Evolutionary conservation across 1,140 invertebrate species (phyloP).

Genomic region (Fragariocoptes setiger): DNA sequence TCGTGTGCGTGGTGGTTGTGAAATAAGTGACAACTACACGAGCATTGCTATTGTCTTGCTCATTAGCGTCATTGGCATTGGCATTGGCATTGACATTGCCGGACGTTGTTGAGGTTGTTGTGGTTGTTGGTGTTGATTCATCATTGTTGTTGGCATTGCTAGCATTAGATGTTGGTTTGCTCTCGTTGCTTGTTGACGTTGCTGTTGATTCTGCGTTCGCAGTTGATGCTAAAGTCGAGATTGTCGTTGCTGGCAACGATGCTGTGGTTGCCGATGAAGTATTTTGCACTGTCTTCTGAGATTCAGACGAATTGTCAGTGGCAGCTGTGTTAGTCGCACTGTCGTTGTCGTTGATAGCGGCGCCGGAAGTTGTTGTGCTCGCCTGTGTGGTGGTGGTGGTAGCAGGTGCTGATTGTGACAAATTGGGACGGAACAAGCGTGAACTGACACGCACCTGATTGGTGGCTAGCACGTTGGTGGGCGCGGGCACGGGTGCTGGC

Average conservation of each 20-base stretch:
- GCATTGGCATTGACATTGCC: background rate
- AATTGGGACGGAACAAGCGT: conserved; percentile 1
- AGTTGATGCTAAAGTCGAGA: too few relatives aligned
- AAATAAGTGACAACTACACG: conserved; percentile 9
- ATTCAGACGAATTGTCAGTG: too few relatives aligned
- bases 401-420: conserved; percentile 8
- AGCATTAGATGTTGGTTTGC: background rate
- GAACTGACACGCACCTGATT: conserved; percentile 1
- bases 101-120: background rate
- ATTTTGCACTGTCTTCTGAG: too few relatives aligned
- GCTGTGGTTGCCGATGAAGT: too few relatives aligned
- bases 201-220: too few relatives aligned
- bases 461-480: background rate
- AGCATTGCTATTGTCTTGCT: background rate
- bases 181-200: background rate
- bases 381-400: conserved; percentile 3
- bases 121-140: background rate
- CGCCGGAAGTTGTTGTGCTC: conserved; percentile 2
- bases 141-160: background rate
- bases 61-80: background rate
- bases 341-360: background rate
- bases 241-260: too few relatives aligned
- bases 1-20: conserved; percentile 13
- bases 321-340: background rate
- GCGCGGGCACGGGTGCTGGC: background rate